Evolutionary conservation across 1,140 invertebrate genomes (phyloP), one percentile per base, ranked within the genome.

Genomic region (Drosophila prosaltans): DNA sequence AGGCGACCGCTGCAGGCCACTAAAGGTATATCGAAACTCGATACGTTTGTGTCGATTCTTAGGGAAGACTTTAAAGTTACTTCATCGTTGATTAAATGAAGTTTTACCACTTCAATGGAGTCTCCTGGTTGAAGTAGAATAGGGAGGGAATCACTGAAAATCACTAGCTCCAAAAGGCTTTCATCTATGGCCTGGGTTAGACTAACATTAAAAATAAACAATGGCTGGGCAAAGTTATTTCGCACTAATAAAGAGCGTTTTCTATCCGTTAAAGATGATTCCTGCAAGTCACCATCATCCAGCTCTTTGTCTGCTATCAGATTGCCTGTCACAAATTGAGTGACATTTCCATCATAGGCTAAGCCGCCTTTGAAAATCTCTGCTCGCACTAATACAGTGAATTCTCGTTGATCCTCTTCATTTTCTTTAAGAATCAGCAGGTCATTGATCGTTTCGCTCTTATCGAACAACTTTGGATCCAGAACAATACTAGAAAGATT

Each of bases 291-390:
- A 3, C 32, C 16, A 55, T 21, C 16, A 39, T 21, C 57, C 16
- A 51, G 45, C 8, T 51, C 21, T 26, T 51, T 51, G 5, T 69
- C 67, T 21, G 68, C 1, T 0, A 26, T 45, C 3, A 40, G 39
- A 28, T 16, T 32, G 24, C 61, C 62, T 1, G 85, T 91, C 9
- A 89, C 58, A 65, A 92, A 92, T 16, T 65, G 73, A 2, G 91
- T 92, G 4, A 73, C 58, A 61, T 92, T 92, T 1, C 51, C 41
- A 60, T 92, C 80, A 28, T 66, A 92, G 8, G 39, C 9, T 2
- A 92, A 62, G 2, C 77, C 69, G 1, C 91, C 91, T 16, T 91
- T 91, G 16, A 81, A 92, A 39, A 92, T 79, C 36, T 92, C 81
- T 0, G 91, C 91, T 0, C 88, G 69, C 11, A 92, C 72, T 39